Conservation (phyloP, 1,140 invertebrate genomes). For the Drosophila pseudoobscura region DNA sequence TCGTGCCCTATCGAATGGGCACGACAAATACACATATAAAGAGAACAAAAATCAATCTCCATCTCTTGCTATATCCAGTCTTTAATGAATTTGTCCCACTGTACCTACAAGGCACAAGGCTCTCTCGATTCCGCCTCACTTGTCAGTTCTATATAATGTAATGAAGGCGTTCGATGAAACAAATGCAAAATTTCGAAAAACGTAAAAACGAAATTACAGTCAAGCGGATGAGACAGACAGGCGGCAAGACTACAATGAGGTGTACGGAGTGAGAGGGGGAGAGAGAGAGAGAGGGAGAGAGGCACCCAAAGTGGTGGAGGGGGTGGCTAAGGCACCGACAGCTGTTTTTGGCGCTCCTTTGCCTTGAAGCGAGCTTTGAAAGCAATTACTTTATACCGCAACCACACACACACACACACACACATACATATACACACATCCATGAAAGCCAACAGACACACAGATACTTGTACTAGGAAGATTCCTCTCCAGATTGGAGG, state of each 20-base stretch:
- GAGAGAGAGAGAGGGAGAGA: slow-evolving; percentile 10
- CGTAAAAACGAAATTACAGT: slow-evolving; percentile 71
- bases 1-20: too few relatives aligned
- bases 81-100: slow-evolving; percentile 37
- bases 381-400: slow-evolving; percentile 54
- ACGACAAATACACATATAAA: too few relatives aligned
- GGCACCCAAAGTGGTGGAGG: background rate
- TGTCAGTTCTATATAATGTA: slow-evolving; percentile 72
- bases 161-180: slow-evolving; percentile 79
- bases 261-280: slow-evolving; percentile 1
- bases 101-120: slow-evolving; percentile 32
- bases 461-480: background rate
- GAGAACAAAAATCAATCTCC: background rate
- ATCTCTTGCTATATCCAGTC: background rate
- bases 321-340: slow-evolving; percentile 19
- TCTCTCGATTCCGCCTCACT: slow-evolving; percentile 52
- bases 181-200: slow-evolving; percentile 80
- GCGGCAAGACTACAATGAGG: slow-evolving; percentile 10
- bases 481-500: slow-evolving; percentile 24
- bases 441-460: background rate
- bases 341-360: slow-evolving; percentile 22
- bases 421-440: slow-evolving; percentile 1
- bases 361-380: slow-evolving; percentile 29
- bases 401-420: slow-evolving; percentile 5
- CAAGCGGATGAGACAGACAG: slow-evolving; percentile 46